Evolutionary conservation across 1,140 invertebrate species (phyloP).

Genomic region (Monochamus saltuarius): DNA sequence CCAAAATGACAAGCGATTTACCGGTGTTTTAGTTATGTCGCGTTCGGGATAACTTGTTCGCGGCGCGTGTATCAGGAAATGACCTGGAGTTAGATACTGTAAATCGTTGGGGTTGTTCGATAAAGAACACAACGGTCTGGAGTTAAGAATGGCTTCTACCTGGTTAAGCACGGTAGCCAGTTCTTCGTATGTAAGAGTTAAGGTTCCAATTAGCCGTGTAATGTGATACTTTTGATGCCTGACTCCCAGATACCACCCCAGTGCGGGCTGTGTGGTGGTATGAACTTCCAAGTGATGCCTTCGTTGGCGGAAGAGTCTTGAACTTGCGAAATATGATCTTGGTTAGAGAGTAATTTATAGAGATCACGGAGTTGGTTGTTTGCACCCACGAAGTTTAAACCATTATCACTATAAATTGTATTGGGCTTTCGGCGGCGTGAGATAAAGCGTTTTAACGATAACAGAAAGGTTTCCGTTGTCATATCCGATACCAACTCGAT

Average conservation of each 20-base stretch:
- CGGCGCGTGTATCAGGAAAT: constrained; percentile 46
- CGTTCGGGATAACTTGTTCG: too few relatives aligned
- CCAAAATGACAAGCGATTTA: not conserved
- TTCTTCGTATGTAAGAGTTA: constrained; percentile 41
- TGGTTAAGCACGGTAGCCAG: constrained; percentile 25
- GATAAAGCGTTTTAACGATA: too few relatives aligned
- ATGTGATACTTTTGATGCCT: constrained; percentile 42
- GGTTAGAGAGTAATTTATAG: too few relatives aligned
- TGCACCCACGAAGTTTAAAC: too few relatives aligned
- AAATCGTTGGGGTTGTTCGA: constrained; percentile 38
- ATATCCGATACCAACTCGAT: too few relatives aligned
- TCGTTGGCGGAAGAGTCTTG: not conserved
- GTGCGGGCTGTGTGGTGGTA: constrained; percentile 22
- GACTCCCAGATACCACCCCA: constrained; percentile 39
- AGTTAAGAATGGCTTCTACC: constrained; percentile 27
- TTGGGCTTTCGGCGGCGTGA: too few relatives aligned
- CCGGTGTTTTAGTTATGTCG: too few relatives aligned
- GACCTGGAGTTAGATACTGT: constrained; percentile 42
- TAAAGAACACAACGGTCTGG: constrained; percentile 27
- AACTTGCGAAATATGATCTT: too few relatives aligned
- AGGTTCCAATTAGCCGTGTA: constrained; percentile 28
- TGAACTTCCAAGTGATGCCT: not conserved
- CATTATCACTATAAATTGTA: too few relatives aligned
- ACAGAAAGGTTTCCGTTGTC: too few relatives aligned
- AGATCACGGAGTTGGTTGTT: too few relatives aligned